These are phyloP conservation scores for Gymnothorax javanicus DNA, from an alignment of 2,797 vertebrate species.

Conservation along the genomic window DNA sequence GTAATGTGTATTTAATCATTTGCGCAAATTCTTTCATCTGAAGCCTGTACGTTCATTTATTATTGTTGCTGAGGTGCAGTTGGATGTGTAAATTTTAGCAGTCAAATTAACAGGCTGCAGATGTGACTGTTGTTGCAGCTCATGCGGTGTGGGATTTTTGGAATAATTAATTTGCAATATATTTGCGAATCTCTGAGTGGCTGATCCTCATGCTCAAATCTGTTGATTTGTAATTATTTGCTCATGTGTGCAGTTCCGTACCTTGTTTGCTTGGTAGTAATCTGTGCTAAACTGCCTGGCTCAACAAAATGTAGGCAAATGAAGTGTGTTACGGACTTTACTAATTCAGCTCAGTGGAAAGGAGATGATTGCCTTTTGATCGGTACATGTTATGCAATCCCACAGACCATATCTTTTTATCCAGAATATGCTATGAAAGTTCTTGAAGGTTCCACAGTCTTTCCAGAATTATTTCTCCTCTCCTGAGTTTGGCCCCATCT, in stretches of 20 bases:
- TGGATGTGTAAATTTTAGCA: not conserved
- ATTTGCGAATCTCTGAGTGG: conserved; percentile 11
- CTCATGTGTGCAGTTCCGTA: conserved; percentile 54
- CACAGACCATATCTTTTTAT: not conserved
- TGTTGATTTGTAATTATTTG: conserved; percentile 46
- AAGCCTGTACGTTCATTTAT: conserved; percentile 11
- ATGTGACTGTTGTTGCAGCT: not conserved
- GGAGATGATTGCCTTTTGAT: conserved; percentile 12
- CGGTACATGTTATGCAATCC: not conserved
- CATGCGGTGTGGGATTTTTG: not conserved
- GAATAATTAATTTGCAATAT: not conserved
- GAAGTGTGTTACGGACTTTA: not conserved
- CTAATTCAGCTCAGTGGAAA: not conserved
- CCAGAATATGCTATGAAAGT: not conserved
- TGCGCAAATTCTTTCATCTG: not conserved
- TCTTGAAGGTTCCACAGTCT: not conserved
- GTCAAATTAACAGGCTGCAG: not conserved
- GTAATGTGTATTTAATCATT: not conserved
- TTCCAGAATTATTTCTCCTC: not conserved
- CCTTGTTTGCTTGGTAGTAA: conserved; percentile 58
- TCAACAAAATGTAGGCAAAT: not conserved
- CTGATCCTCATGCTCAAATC: conserved; percentile 15
- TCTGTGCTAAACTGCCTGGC: conserved; percentile 54
- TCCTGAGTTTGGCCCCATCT: not conserved
- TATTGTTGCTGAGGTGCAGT: conserved; percentile 9